phyloP scores from a whole-genome alignment of 2,113 vertebrate species.

The Cacatua alba region DNA sequence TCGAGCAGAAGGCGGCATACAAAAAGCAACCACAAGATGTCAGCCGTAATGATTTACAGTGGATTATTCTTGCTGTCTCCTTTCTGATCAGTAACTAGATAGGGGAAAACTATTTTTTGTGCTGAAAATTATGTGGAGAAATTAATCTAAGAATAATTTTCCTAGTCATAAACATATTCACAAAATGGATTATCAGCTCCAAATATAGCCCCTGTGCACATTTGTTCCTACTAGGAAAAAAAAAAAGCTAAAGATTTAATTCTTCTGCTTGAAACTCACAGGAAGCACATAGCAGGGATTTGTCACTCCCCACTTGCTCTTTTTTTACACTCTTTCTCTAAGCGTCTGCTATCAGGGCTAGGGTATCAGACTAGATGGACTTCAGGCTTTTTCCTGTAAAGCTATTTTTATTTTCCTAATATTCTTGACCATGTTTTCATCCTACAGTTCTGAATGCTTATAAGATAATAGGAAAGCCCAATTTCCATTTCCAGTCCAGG shows the following conservation, averaged over 20 bases:
- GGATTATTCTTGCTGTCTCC: background rate
- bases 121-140: background rate
- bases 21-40: constrained; percentile 74
- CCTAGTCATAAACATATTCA: background rate
- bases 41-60: constrained; percentile 63
- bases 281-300: background rate
- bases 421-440: background rate
- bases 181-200: background rate
- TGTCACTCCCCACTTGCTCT: background rate
- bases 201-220: background rate
- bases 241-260: background rate
- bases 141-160: background rate
- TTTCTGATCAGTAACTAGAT: background rate
- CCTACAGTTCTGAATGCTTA: background rate
- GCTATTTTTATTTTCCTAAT: background rate
- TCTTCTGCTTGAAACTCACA: background rate
- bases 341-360: background rate
- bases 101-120: background rate
- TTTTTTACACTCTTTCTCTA: background rate
- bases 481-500: background rate
- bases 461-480: background rate
- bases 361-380: background rate
- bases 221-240: background rate
- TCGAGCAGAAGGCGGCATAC: background rate
- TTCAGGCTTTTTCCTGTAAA: background rate